Percentiles rank a stretch among this genome's conserved stretches.
phyloP scores from a whole-genome alignment of 2,113 vertebrate genomes.

The Ptyas mucosa region DNA sequence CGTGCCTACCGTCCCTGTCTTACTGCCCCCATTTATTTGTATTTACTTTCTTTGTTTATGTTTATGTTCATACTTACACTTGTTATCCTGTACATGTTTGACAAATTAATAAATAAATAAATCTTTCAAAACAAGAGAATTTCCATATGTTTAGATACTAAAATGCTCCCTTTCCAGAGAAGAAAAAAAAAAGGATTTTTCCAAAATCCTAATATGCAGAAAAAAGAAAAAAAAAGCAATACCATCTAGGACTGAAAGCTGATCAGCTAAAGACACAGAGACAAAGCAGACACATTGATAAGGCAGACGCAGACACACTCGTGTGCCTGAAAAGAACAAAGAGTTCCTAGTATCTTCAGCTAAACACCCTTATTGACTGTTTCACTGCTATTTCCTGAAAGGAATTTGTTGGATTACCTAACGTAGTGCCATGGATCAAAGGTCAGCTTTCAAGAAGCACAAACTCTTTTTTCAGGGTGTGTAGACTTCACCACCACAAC shows the following conservation, averaged over 20 bases:
- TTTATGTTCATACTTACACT: too few species aligned
- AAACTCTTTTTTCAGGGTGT: not conserved
- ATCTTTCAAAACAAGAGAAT: not conserved
- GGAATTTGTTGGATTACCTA: not conserved
- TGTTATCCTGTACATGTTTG: too few species aligned
- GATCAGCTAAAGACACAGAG: not conserved
- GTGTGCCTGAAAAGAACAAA: not conserved
- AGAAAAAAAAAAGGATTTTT: too few species aligned
- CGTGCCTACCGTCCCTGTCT: too few species aligned
- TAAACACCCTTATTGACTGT: not conserved
- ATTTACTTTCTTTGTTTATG: too few species aligned
- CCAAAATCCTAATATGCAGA: not conserved
- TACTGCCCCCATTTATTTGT: too few species aligned
- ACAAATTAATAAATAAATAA: not conserved
- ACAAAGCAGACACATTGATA: not conserved
- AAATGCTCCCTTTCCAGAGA: not conserved
- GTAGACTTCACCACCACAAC: not conserved
- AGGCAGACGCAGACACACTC: not conserved
- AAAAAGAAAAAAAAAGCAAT: not conserved
- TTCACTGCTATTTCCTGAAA: not conserved
- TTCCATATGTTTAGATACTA: not conserved
- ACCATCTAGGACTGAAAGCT: not conserved
- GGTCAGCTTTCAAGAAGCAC: not conserved
- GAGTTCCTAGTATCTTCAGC: not conserved
- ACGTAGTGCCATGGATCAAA: not conserved